Conservation (phyloP, 2,113 vertebrate genomes). For the Heterotis niloticus region DNA sequence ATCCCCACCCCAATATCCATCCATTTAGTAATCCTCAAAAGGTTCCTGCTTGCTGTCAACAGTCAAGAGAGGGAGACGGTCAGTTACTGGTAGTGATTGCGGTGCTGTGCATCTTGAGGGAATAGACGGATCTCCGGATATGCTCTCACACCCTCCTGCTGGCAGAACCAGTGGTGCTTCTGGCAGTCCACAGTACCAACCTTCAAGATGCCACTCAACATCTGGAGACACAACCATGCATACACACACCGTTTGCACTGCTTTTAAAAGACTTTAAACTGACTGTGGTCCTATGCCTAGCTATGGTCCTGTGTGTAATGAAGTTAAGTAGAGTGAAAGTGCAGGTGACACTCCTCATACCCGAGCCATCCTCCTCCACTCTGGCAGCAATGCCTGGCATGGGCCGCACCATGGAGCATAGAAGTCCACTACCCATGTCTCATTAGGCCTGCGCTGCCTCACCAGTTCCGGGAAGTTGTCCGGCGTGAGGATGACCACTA, state of each 20-base stretch:
- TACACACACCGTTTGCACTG: not conserved
- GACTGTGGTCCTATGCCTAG: too few species aligned
- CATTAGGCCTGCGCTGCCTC: constrained; percentile 62
- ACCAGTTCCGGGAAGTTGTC: constrained; percentile 78
- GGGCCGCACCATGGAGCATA: constrained; percentile 96
- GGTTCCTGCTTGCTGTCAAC: not conserved
- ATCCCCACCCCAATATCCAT: too few species aligned
- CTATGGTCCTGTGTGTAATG: not conserved
- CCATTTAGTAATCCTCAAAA: too few species aligned
- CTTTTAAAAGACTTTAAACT: not conserved
- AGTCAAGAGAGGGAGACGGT: not conserved
- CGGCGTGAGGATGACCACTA: constrained; percentile 76
- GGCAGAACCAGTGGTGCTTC: constrained; percentile 81
- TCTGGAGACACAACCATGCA: constrained; percentile 54
- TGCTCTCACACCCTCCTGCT: constrained; percentile 73
- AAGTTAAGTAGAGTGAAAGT: not conserved
- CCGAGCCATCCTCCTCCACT: constrained; percentile 95
- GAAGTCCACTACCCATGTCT: constrained; percentile 91
- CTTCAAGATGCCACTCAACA: constrained; percentile 72
- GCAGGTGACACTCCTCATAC: constrained; percentile 53
- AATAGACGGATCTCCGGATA: constrained; percentile 94
- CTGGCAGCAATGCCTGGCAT: constrained; percentile 88
- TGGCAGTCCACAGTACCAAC: constrained; percentile 92
- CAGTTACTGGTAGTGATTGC: constrained; percentile 73
- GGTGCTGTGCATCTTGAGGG: constrained; percentile 60